Evolutionary conservation across 2,888 invertebrate species (phyloP).

Genomic region (Chironomus riparius): DNA sequence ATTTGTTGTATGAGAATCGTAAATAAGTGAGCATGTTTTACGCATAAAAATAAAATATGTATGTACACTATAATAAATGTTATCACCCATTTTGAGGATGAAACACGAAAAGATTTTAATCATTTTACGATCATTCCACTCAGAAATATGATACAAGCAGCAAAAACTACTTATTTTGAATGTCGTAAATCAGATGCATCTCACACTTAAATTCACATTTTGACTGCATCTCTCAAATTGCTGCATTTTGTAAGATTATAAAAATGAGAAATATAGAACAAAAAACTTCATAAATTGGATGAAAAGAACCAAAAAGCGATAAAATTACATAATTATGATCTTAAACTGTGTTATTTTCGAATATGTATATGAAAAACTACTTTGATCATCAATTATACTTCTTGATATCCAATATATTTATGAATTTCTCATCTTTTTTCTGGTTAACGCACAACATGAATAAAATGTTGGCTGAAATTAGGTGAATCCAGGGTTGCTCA

Average conservation of each 20-base stretch:
- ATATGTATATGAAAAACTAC: background rate
- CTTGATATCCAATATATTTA: background rate
- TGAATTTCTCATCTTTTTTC: background rate
- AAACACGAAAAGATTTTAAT: background rate
- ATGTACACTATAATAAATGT: background rate
- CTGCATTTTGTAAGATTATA: background rate
- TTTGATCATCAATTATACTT: background rate
- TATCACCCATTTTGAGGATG: background rate
- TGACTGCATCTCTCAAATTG: too few relatives aligned
- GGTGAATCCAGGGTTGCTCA: too few relatives aligned
- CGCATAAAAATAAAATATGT: background rate
- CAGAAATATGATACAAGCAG: background rate
- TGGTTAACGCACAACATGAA: background rate
- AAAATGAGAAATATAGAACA: background rate
- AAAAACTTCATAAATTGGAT: background rate
- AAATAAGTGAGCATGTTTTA: background rate
- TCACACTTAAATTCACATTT: too few relatives aligned
- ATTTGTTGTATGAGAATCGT: background rate
- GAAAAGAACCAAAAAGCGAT: background rate
- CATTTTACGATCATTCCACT: background rate
- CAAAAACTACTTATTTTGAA: background rate
- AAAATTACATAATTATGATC: background rate
- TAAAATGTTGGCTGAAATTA: background rate
- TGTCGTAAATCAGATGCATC: background rate
- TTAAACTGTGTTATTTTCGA: background rate